Conservation (phyloP, 2,113 vertebrate genomes). For the Eleginops maclovinus region DNA sequence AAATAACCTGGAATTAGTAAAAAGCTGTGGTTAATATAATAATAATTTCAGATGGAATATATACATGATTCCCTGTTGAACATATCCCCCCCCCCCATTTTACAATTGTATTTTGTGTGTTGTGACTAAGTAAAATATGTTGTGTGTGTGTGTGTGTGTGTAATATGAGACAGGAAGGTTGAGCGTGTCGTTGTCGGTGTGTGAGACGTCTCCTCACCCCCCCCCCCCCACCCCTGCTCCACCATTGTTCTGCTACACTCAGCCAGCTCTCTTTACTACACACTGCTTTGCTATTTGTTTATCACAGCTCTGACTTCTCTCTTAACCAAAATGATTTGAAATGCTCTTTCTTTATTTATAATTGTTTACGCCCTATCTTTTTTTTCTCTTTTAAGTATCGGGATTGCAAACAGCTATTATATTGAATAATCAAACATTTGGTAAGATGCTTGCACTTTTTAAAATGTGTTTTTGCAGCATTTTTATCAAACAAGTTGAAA, state of each 20-base stretch:
- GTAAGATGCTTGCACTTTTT: not conserved
- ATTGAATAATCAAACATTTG: not conserved
- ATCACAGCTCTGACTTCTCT: not conserved
- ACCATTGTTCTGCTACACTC: slow-evolving; percentile 53
- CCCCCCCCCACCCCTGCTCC: slow-evolving; percentile 34
- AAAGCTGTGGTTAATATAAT: slow-evolving; percentile 6
- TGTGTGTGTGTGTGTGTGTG: not conserved
- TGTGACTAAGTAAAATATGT: slow-evolving; percentile 10
- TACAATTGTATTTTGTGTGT: not conserved
- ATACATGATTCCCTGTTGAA: not conserved
- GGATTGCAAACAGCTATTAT: not conserved
- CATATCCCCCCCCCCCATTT: not conserved
- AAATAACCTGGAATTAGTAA: slow-evolving; percentile 9
- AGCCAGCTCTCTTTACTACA: slow-evolving; percentile 42
- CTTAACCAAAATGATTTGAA: not conserved
- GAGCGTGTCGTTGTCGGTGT: slow-evolving; percentile 31
- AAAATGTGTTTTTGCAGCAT: not conserved
- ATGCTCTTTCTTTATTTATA: not conserved
- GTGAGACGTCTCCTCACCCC: slow-evolving; percentile 16
- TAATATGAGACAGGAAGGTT: slow-evolving; percentile 38
- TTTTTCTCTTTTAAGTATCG: not conserved
- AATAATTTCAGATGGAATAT: slow-evolving; percentile 1
- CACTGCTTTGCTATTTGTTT: slow-evolving; percentile 9
- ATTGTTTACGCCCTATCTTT: not conserved
- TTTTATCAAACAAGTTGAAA: no score